Conservation (phyloP, 2,113 vertebrate genomes). For the Limnothrissa miodon region DNA sequence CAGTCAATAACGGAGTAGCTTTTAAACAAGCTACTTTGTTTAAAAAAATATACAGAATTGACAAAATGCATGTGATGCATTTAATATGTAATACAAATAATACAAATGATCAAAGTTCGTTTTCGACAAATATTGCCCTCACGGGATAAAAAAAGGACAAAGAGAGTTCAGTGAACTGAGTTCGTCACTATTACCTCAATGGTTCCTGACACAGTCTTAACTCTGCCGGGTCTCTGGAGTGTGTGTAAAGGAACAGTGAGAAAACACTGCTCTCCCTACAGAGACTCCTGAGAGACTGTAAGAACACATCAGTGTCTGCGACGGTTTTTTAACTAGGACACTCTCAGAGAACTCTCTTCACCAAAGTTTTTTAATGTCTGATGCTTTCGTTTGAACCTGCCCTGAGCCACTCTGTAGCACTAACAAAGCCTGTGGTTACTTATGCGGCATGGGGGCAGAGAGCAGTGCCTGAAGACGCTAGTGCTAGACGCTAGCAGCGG, state of each 20-base stretch:
- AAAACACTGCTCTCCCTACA: background rate
- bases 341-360: background rate
- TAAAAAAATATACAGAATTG: too few relatives aligned
- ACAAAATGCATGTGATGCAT: too few relatives aligned
- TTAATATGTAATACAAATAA: too few relatives aligned
- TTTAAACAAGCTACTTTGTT: too few relatives aligned
- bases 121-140: too few relatives aligned
- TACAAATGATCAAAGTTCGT: too few relatives aligned
- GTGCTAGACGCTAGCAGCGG: constrained; percentile 25
- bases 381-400: background rate
- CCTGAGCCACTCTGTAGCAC: background rate
- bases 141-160: too few relatives aligned
- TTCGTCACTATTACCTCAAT: background rate
- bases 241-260: background rate
- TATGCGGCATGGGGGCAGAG: background rate
- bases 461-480: background rate
- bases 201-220: background rate
- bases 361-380: background rate
- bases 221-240: background rate
- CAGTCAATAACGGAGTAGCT: too few relatives aligned
- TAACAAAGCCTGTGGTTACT: background rate
- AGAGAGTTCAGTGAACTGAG: background rate
- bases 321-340: background rate
- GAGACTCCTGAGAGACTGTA: background rate
- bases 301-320: background rate